Base-by-base conservation (phyloP, 2,888 invertebrate genomes). In the Ellobium chinense region DNA sequence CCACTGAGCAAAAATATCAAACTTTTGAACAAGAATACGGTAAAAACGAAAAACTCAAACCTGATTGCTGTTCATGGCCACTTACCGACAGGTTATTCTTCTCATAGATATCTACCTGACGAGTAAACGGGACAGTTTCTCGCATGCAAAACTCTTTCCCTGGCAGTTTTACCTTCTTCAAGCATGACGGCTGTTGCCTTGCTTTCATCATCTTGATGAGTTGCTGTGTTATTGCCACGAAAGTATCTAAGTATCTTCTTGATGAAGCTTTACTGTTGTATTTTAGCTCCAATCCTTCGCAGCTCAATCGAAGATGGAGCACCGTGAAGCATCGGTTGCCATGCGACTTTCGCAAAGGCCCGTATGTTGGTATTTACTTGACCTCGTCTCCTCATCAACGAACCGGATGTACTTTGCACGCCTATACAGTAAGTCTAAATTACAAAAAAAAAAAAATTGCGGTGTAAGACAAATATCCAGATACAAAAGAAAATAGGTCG, bases 291-390 rank as follows among this genome's bases (percentile, higher is more conserved):
- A 73, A 73, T 70, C 34, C 18, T 12, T 46, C 46, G 18, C 9
- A 12, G 68, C 54, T 31, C 39, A 78, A 68, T 78, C 82, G 76
- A 83, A 81, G 54, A 84, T 81, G 79, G 79, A 77, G 83, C 62
- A 39, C 75, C n/a, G 21, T 65, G 74, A 66, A 82, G 83, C 78
- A 63, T 80, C 80, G 46, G 82, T 85, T 73, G 78, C 84, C 78
- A 78, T 58, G 87, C 87, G 87, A 88, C 86, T 76, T 78, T 54
- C 36, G 5, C 14, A 54, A 78, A 82, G 73, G 77, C 86, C 86
- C 88, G 87, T 87, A 87, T 88, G 84, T 84, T 74, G 68, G 37
- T 77, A 77, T 83, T 81, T 83, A 81, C 81, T 70, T 81, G 74
- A 78, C 72, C 62, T 60, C 37, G 39, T 73, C 74, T 58, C 81